Conservation (phyloP, 2,113 vertebrate species). For the Erpornis zantholeuca region DNA sequence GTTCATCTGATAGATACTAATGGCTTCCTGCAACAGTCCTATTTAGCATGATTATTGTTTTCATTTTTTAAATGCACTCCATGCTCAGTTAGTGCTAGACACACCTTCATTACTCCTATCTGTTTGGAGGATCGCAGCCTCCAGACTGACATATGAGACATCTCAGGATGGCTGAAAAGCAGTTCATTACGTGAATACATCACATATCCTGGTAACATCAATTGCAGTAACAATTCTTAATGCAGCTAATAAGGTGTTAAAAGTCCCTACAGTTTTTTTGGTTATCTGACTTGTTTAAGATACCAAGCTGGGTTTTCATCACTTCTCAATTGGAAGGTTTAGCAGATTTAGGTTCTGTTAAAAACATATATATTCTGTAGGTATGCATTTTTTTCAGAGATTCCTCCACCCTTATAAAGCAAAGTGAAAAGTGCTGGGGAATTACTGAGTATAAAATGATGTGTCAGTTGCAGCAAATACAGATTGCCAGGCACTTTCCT, state of each 20-base stretch:
- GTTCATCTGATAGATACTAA: conserved; percentile 65
- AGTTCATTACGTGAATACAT: conserved; percentile 56
- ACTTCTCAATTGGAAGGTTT: conserved; percentile 30
- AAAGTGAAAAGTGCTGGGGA: conserved; percentile 21
- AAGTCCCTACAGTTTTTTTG: conserved; percentile 37
- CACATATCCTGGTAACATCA: conserved; percentile 52
- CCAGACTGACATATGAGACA: conserved; percentile 68
- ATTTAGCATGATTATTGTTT: conserved; percentile 68
- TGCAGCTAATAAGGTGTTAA: conserved; percentile 59
- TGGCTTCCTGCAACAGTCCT: conserved; percentile 57
- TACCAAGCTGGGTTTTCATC: conserved; percentile 44
- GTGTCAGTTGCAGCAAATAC: conserved; percentile 10
- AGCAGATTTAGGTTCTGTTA: conserved; percentile 66
- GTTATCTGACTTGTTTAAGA: conserved; percentile 68
- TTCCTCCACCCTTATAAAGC: conserved; percentile 9
- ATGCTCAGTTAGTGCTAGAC: conserved; percentile 64
- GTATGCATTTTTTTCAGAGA: background rate
- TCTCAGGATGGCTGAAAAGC: conserved; percentile 56
- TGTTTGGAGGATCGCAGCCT: conserved; percentile 42
- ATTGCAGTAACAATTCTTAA: conserved; percentile 66
- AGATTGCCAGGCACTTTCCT: conserved; percentile 28
- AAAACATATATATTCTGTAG: conserved; percentile 48
- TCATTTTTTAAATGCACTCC: conserved; percentile 66
- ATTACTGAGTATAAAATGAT: conserved; percentile 18
- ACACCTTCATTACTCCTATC: conserved; percentile 69